Base-by-base conservation (phyloP, 1,140 invertebrate species). In the Anagrus nilaparvatae region DNA sequence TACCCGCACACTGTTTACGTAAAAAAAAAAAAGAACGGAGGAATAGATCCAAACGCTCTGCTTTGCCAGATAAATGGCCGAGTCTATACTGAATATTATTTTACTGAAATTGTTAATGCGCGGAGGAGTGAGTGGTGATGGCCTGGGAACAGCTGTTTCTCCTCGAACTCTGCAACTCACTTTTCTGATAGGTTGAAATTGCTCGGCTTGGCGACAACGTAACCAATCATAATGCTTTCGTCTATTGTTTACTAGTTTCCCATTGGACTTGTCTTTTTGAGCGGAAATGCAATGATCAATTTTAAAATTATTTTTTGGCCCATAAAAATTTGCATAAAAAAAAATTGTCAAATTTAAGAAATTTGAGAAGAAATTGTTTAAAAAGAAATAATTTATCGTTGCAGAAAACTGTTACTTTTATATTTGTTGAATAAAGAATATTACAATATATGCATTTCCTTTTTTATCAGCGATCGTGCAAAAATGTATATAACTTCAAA, bases 51-150 rank as follows among this genome's bases (percentile, higher is more conserved):
- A 53, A 50, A 55, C 47, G 48, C 49, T 58, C 50, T 46, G 53
- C 53, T 57, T 55, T 54, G 49, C 55, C 54, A 63, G 50, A 60
- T 61, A 65, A 66, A 66, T 66, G 63, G 63, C 63, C 61, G 63
- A 63, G 59, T 63, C 62, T 57, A 58, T 54, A 60, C 61, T 62
- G 63, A 57, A 54, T 45, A 55, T 47, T 47, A n/a, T n/a, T n/a
- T n/a, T 49, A 45, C 43, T 40, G 30, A 37, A 43, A 43, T 43
- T n/a, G n/a, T n/a, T n/a, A n/a, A 36, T 51, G 48, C 40, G 28
- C 29, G 40, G 47, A 32, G 38, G 33, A 44, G 43, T 34, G 37
- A 39, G 48, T 25, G 37, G 43, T 28, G 41, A 48, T 47, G 9
- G 9, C 29, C 14, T 13, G 9, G 9, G 9, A 8, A 12, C 29